Percentiles rank a stretch among this genome's conserved stretches.
phyloP scores from a whole-genome alignment of 2,113 vertebrate species.

The Eolophus roseicapilla region DNA sequence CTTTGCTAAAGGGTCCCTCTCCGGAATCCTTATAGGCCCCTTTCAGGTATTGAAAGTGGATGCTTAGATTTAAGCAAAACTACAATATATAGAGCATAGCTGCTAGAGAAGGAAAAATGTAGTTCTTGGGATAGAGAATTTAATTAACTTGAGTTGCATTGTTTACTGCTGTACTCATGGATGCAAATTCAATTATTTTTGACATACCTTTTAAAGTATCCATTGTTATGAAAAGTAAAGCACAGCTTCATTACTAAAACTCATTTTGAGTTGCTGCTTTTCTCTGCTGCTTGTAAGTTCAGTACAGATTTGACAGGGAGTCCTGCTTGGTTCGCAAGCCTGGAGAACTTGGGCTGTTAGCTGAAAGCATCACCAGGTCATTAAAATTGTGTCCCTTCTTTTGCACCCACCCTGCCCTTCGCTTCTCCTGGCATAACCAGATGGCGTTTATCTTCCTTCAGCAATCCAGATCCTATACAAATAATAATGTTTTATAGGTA shows the following conservation, averaged over 20 bases:
- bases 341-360: background rate
- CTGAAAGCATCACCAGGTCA: background rate
- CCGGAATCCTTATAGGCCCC: background rate
- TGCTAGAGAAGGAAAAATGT: background rate
- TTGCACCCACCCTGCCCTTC: background rate
- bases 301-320: background rate
- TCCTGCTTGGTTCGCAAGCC: background rate
- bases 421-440: background rate
- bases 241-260: background rate
- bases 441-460: background rate
- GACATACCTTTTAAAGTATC: conserved; percentile 6
- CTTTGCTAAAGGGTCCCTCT: background rate
- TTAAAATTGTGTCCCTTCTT: background rate
- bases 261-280: background rate
- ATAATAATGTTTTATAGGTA: background rate
- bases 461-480: background rate
- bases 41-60: background rate
- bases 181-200: conserved; percentile 5
- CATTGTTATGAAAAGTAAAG: background rate
- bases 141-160: background rate
- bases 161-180: background rate
- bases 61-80: background rate
- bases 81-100: background rate
- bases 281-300: background rate
- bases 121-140: background rate